Base-by-base conservation (phyloP, 2,113 vertebrate genomes). In the Rhadina sibilatrix region DNA sequence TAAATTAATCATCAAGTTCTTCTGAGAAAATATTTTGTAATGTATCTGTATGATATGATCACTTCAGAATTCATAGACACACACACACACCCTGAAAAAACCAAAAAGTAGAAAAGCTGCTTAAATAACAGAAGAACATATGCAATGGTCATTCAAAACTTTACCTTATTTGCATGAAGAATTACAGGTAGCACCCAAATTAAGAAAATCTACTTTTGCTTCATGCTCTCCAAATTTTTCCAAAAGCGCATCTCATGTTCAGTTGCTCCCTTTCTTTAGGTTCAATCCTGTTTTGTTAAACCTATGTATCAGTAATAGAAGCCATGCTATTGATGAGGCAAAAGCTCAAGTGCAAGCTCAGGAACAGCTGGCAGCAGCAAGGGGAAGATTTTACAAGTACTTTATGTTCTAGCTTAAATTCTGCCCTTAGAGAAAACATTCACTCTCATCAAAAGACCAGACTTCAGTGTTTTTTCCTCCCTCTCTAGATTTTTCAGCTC, bases 81-180 rank as follows among this genome's bases (percentile, higher is more conserved):
- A 33, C 5, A 54, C 10, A 42, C 2, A 33, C 0, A 54, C 5
- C 10, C 3, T 15, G 21, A 4, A 35, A 15, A 60, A 27, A 23
- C 5, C 3, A 57, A 28, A 13, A 44, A 16, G 7, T 9, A 57
- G 19, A 59, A 56, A 70, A 7, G 8, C 28, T 72, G 37, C 35
- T 83, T 76, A 61, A 82, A 7, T 40, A 86, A 79, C n/a, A 37
- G 31, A 82, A n/a, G 15, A 61, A 23, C 4, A 46, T 14, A 30
- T 33, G n/a, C 22, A 92, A 61, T 14, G 10, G 16, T 38, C 83
- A 60, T 53, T 57, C 25, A 28, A 23, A 56, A 30, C 20, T 52
- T 84, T 46, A 59, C 66, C 42, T 44, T 42, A 53, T 42, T 54
- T 80, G 15, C 46, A 47, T 15, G 22, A 64, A 74, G 7, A 80